phyloP scores from a whole-genome alignment of 2,113 vertebrate genomes.

The Collichthys lucidus region DNA sequence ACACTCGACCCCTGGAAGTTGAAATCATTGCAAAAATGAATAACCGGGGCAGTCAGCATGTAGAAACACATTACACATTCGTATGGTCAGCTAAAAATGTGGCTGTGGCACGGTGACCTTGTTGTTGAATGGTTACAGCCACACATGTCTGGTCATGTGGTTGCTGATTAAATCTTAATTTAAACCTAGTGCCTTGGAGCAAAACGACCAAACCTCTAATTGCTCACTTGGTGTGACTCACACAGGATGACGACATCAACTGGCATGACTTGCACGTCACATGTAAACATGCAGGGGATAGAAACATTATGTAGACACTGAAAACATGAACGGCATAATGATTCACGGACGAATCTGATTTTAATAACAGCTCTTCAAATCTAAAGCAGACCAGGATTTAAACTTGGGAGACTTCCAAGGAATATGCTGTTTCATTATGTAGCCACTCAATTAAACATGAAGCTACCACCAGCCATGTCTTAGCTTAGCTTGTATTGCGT shows the following conservation, averaged over 20 bases:
- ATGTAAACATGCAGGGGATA: not conserved
- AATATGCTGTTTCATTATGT: not conserved
- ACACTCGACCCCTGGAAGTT: constrained; percentile 89
- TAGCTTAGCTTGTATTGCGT: not conserved
- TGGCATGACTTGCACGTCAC: constrained; percentile 15
- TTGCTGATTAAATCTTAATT: constrained; percentile 50
- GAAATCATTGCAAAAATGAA: constrained; percentile 7
- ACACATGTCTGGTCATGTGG: constrained; percentile 27
- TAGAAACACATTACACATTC: not conserved
- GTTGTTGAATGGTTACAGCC: constrained; percentile 42
- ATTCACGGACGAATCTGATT: not conserved
- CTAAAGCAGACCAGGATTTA: not conserved
- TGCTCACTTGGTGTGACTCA: constrained; percentile 52
- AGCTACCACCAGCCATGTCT: not conserved
- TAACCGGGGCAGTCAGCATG: not conserved
- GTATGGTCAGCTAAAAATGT: not conserved
- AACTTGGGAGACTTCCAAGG: not conserved
- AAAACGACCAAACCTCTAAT: constrained; percentile 50
- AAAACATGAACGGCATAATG: not conserved
- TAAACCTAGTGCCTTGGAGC: constrained; percentile 48
- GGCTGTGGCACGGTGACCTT: constrained; percentile 50
- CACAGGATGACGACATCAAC: constrained; percentile 16
- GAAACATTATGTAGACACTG: not conserved
- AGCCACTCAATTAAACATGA: not conserved
- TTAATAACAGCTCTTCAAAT: not conserved